Evolutionary conservation across 1,140 invertebrate species (phyloP).

Genomic region (Trichonephila inaurata): DNA sequence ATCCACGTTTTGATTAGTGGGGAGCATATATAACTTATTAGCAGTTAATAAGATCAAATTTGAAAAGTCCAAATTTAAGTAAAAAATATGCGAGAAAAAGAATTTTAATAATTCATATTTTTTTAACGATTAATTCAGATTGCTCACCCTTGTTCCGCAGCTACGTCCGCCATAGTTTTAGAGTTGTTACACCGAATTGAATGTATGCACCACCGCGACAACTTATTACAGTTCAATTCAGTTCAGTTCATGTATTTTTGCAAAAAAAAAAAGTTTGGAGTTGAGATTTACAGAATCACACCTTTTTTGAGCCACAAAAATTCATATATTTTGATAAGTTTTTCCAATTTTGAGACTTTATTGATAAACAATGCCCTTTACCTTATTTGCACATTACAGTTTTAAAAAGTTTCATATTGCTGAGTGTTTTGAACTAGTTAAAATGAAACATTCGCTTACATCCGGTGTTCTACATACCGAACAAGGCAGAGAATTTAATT

Average conservation of each 20-base stretch:
- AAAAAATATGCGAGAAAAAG: neutral
- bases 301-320: too few relatives aligned
- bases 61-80: neutral
- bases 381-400: too few relatives aligned
- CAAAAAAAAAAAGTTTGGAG: neutral
- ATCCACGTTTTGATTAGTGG: neutral
- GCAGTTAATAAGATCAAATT: neutral
- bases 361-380: too few relatives aligned
- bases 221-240: neutral
- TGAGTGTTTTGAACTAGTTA: too few relatives aligned
- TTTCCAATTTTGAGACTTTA: too few relatives aligned
- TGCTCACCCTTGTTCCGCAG: constrained; percentile 44
- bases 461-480: too few relatives aligned
- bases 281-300: too few relatives aligned
- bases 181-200: neutral
- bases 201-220: neutral
- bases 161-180: neutral
- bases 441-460: too few relatives aligned
- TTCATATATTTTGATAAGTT: too few relatives aligned
- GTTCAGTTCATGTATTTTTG: too few relatives aligned
- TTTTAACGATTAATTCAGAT: constrained; percentile 42
- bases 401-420: too few relatives aligned
- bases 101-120: neutral
- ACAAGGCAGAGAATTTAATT: too few relatives aligned
- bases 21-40: neutral